Evolutionary conservation across 92 coral and sea anemone species (phyloP), one percentile per base, ranked within the genome.

Genomic region (Phenganax marumi): DNA sequence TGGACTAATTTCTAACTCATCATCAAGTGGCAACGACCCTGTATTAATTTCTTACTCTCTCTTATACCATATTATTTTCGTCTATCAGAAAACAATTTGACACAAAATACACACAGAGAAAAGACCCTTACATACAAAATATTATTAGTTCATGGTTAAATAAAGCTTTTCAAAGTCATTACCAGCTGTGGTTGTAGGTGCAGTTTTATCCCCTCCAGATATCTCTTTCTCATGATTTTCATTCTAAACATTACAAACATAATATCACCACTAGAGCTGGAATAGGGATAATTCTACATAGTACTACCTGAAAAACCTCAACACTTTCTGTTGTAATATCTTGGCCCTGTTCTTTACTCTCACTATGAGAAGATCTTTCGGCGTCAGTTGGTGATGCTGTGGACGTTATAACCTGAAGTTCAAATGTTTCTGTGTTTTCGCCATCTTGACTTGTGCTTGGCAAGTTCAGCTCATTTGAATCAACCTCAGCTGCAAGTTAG

Each of bases 191-290:
- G 87, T 84, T 54, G 85, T 97, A 50, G 75, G 80, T 78, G 84
- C 55, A 50, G 70, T 58, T 24, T 54, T 74, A 22, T 86, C 90
- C 13, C 82, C 85, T n/a, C 71, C 83, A 25, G 74, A 48, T 0
- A 69, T 66, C 43, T 65, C 85, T 63, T 85, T 86, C 24, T 85
- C 90, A 50, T 77, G 85, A 43, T 93, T 88, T 71, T 85, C 90
- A 58, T 85, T 87, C 75, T 66, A 24, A 21, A 66, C 0, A 66
- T 8, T 8, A 62, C 10, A 66, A 66, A 33, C 43, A 33, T 33
- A 24, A 66, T 18, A 24, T 23, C n/a, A 23, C 46, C 17, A n/a
- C 16, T 56, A 56, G 2, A 18, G 43, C 22, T 6, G 1, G 68
- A n/a, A 1, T 6, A 14, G 1, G 53, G 21, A 26, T 10, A 26